These are phyloP conservation scores for Dioctria linearis DNA, from an alignment of 2,888 invertebrate species.

Conservation along the genomic window DNA sequence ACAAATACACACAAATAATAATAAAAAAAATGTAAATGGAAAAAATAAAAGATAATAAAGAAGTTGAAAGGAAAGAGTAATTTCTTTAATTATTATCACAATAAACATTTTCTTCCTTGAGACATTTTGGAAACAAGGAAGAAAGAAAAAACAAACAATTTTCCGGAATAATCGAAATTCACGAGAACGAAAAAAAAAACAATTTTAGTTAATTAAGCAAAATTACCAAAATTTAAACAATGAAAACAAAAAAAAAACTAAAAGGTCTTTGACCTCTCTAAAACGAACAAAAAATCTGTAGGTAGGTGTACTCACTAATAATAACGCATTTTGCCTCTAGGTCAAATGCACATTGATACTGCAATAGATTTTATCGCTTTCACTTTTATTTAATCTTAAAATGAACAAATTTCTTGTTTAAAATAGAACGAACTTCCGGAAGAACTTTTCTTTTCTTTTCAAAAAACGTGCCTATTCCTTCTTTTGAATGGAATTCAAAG, in stretches of 20 bases:
- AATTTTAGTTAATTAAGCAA: constrained; percentile 9
- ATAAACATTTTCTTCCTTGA: constrained; percentile 4
- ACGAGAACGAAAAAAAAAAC: not conserved
- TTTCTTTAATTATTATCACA: not conserved
- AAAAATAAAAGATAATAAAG: constrained; percentile 14
- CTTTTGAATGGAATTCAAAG: not conserved
- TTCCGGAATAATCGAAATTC: not conserved
- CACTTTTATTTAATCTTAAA: not conserved
- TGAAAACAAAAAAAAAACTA: constrained; percentile 32
- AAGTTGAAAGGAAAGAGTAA: not conserved
- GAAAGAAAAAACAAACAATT: constrained; percentile 8
- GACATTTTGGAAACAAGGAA: not conserved
- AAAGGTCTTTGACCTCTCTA: constrained; percentile 44
- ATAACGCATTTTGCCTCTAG: constrained; percentile 54
- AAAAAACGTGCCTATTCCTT: constrained; percentile 9
- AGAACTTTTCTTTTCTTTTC: constrained; percentile 17
- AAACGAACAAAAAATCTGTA: constrained; percentile 8
- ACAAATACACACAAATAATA: constrained; percentile 20
- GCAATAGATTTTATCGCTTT: constrained; percentile 2
- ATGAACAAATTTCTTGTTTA: not conserved
- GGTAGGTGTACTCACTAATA: constrained; percentile 57
- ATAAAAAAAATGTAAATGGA: constrained; percentile 1
- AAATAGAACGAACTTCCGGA: not conserved
- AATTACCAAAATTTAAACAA: constrained; percentile 31
- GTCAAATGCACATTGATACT: constrained; percentile 37